phyloP scores from a whole-genome alignment of 1,140 invertebrate genomes.

The Drosophila saltans region DNA sequence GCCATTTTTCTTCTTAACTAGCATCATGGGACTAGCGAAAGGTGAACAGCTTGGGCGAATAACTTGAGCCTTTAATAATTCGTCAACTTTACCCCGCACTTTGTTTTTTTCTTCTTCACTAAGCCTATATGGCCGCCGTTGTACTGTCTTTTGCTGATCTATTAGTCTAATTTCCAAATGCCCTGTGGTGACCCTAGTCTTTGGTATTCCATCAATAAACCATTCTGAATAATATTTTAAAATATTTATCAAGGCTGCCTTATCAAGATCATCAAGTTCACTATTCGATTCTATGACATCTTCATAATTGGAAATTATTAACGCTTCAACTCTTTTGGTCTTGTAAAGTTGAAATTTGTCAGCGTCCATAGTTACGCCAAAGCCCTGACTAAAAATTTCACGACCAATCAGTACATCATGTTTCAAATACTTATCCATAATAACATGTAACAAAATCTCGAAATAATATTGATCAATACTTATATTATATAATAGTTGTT shows the following conservation, averaged over 20 bases:
- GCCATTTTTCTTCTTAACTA: conserved; percentile 16
- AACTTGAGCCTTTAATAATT: conserved; percentile 12
- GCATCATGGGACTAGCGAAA: conserved; percentile 10
- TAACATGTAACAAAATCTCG: conserved; percentile 42
- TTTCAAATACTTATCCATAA: conserved; percentile 36
- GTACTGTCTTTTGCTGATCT: conserved; percentile 17
- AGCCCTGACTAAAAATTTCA: conserved; percentile 34
- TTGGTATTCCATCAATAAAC: conserved; percentile 18
- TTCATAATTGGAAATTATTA: conserved; percentile 10
- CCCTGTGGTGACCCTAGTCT: conserved; percentile 9
- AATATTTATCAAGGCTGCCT: conserved; percentile 18
- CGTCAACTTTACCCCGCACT: conserved; percentile 10
- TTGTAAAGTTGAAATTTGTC: conserved; percentile 21
- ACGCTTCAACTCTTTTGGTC: conserved; percentile 14
- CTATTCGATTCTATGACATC: neutral
- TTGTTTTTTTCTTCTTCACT: conserved; percentile 13
- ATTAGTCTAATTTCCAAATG: conserved; percentile 13
- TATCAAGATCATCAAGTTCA: conserved; percentile 16
- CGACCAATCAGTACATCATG: conserved; percentile 3
- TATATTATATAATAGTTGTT: neutral
- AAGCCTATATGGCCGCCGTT: conserved; percentile 16
- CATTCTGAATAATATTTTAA: conserved; percentile 18
- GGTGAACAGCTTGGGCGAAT: conserved; percentile 18
- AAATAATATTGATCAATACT: conserved; percentile 20
- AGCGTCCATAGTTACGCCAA: conserved; percentile 21